Base-by-base conservation (phyloP, 2,888 invertebrate species). In the Eulithis testata region DNA sequence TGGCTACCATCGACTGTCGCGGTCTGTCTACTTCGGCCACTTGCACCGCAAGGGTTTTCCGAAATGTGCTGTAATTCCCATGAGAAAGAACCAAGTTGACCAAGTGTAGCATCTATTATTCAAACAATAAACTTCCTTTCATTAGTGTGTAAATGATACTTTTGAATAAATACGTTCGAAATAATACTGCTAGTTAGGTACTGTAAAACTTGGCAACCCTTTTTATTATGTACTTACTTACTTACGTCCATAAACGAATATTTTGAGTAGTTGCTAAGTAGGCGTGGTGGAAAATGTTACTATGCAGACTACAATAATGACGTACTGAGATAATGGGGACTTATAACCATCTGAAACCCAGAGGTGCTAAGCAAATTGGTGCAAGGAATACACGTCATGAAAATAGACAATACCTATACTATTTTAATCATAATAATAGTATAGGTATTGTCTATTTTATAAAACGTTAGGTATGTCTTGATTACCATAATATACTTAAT, bases 191-290 rank as follows among this genome's bases (percentile, higher is more conserved):
- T 53, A 21, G 21, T 40, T 53, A 21, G 21, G 21, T 21, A 37
- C 40, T 49, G 9, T 55, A 5, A 45, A 11, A 60, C 64, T 68
- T 70, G 70, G 60, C 68, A 70, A 60, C 64, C 66, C 63, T 68
- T 64, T 63, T 60, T 54, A 53, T 59, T 44, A 31, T 31, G 11
- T 56, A 14, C 52, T 37, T 31, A 31, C 31, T 3, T 56, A 14
- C 52, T 37, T 31, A 1, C 31, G 4, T 61, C 27, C 55, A 51
- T 40, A 40, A 61, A 14, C 21, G 50, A 27, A 40, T 57, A 37
- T 49, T 57, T 57, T 49, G n/a, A 11, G 12, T 8, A 14, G 56
- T 36, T 47, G 49, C 49, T 49, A 49, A 36, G 11, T 56, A 47
- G 31, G 12, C 11, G 51, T 51, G n/a, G 51, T 11, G 7, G n/a